Conservation (phyloP, 2,888 invertebrate species). For the Balanococcus diminutus region DNA sequence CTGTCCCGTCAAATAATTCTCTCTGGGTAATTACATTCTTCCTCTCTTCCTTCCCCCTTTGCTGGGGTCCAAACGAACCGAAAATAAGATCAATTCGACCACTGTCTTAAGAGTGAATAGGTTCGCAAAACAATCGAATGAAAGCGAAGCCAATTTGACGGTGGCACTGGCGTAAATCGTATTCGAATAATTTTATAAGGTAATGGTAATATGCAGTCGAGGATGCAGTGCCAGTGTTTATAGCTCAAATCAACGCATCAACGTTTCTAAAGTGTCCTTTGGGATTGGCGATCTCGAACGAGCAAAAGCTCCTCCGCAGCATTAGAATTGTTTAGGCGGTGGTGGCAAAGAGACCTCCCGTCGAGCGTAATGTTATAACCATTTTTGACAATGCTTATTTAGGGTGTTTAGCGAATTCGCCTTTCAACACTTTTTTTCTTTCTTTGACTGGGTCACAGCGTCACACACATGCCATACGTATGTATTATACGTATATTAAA, state of each 20-base stretch:
- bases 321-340: neutral
- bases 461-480: neutral
- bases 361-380: constrained; percentile 42
- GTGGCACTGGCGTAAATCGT: neutral
- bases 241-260: constrained; percentile 49
- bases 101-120: neutral
- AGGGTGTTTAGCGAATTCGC: constrained; percentile 53
- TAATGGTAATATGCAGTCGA: too few species aligned
- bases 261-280: constrained; percentile 43
- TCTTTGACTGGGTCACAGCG: too few species aligned
- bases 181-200: neutral
- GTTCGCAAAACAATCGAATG: too few species aligned
- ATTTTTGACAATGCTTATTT: constrained; percentile 52
- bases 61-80: too few species aligned
- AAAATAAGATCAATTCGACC: neutral
- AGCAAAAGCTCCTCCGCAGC: neutral
- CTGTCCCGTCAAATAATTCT: neutral
- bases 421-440: constrained; percentile 42
- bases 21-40: neutral
- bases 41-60: neutral
- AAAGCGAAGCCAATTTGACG: neutral
- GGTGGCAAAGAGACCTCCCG: constrained; percentile 24
- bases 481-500: neutral
- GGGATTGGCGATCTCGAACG: neutral
- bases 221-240: neutral